Conservation (phyloP, 2,113 vertebrate species). For the Hippopotamus amphibius region DNA sequence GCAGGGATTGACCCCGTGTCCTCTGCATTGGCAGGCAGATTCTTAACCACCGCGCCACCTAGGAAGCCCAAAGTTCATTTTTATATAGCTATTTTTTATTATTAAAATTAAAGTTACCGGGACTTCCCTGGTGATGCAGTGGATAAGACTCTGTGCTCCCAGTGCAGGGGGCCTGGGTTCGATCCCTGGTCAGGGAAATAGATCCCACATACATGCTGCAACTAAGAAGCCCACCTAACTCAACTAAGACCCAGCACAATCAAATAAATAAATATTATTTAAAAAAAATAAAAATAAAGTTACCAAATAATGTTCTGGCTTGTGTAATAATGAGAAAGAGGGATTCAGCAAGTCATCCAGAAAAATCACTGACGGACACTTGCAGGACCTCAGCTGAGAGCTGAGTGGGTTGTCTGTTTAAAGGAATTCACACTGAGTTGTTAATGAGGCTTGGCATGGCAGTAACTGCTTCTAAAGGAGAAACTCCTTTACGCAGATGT, state of each 20-base stretch:
- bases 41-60: too few species aligned
- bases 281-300: neutral
- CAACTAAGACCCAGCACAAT: too few species aligned
- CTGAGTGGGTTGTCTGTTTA: slow-evolving; percentile 3
- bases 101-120: neutral
- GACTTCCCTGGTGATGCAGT: too few species aligned
- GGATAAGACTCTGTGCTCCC: too few species aligned
- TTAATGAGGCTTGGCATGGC: slow-evolving; percentile 29
- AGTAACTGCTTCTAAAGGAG: slow-evolving; percentile 41
- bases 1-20: too few species aligned
- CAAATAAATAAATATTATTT: too few species aligned
- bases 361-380: neutral
- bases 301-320: neutral
- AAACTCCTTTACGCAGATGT: neutral
- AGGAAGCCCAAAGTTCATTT: neutral
- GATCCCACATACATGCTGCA: too few species aligned
- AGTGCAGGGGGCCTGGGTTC: too few species aligned
- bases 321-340: neutral
- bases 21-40: too few species aligned
- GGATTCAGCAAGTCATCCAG: neutral
- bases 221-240: too few species aligned
- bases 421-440: slow-evolving; percentile 18
- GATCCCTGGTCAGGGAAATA: too few species aligned
- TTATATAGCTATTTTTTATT: neutral
- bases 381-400: neutral